Evolutionary conservation across 2,113 vertebrate species (phyloP), one percentile per base, ranked within the genome.

Genomic region (Scomber scombrus): DNA sequence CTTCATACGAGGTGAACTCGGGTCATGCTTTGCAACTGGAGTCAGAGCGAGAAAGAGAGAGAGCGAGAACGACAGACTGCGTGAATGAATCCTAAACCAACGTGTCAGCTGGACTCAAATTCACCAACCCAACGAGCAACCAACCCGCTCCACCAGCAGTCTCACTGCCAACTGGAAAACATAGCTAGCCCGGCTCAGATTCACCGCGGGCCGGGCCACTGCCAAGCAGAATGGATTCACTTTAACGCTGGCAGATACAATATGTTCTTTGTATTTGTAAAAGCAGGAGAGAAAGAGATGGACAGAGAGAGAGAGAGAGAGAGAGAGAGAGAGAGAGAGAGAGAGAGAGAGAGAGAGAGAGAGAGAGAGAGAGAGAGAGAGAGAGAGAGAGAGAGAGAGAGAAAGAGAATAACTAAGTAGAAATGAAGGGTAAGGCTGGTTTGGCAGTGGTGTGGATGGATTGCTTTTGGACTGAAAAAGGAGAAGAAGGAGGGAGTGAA

Each of bases 141-240:
- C 76, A 63, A 76, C 70, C 62, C 66, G 58, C 84, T 81, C 75
- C 73, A 76, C 81, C 79, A 65, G 61, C 23, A 18, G 77, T 83
- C 55, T 49, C 63, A 0, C 43, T 85, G 89, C 89, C 90, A 93
- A 85, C 76, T 91, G 91, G 84, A 90, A 88, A 87, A 82, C 72
- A 71, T 78, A 85, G 79, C 74, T 18, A 19, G 73, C 70, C 46
- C 64, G 31, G 88, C 86, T 91, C 86, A 61, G 76, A 82, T 89
- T 91, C 80, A 78, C 88, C 66, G 78, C 56, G 29, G 62, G 82
- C 72, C 68, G 34, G 68, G 73, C 55, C 52, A 23, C 79, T 81
- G 88, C 89, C 92, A 90, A 66, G 71, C 66, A 90, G 83, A 91
- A 87, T 85, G 80, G 89, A 87, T 92, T 87, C 80, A 89, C 91